These are phyloP conservation scores for Glaucomys volans DNA, from an alignment of 2,113 vertebrate species.

Conservation along the genomic window DNA sequence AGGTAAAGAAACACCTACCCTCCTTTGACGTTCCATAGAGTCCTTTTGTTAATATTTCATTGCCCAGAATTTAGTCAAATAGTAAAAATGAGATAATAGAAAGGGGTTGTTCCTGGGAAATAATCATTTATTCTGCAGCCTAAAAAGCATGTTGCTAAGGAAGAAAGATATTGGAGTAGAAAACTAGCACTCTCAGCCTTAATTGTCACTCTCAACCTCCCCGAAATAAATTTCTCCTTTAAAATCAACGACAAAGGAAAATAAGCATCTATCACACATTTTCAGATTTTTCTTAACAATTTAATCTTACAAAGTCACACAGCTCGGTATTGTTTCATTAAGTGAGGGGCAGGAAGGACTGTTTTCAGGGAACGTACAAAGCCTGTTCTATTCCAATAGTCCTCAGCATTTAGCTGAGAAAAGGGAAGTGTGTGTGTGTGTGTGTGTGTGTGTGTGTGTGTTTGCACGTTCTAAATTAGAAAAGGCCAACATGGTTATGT, in stretches of 20 bases:
- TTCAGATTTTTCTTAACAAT: slow-evolving; percentile 25
- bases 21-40: neutral
- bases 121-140: neutral
- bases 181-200: neutral
- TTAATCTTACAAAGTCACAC: slow-evolving; percentile 21
- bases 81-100: neutral
- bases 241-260: slow-evolving; percentile 32
- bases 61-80: neutral
- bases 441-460: no score
- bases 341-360: neutral
- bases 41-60: neutral
- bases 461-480: neutral
- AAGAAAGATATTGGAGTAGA: neutral
- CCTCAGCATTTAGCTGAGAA: neutral
- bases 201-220: slow-evolving; percentile 11
- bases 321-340: neutral
- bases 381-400: neutral
- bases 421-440: neutral
- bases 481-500: neutral
- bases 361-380: neutral
- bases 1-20: no score
- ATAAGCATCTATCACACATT: neutral
- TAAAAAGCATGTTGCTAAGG: slow-evolving; percentile 7
- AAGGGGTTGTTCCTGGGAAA: neutral
- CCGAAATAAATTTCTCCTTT: neutral